These are phyloP conservation scores for Silurus glanis DNA, from an alignment of 2,113 vertebrate genomes.

Conservation along the genomic window DNA sequence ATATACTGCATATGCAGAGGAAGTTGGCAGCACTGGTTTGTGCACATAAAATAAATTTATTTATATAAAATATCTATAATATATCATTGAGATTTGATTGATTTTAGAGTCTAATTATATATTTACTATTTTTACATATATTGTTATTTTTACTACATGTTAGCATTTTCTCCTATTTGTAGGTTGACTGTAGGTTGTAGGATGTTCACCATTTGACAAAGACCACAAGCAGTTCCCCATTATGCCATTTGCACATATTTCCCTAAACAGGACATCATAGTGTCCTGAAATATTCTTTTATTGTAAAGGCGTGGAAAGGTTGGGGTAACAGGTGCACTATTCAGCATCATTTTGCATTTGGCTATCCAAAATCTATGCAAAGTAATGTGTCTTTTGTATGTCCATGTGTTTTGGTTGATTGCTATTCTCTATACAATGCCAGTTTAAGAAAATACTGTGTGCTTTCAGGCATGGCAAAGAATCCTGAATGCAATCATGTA, in stretches of 20 bases:
- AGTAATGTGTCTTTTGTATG: slow-evolving; percentile 28
- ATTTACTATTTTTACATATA: not conserved
- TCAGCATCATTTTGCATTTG: slow-evolving; percentile 18
- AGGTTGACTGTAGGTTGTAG: not conserved
- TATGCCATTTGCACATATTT: slow-evolving; percentile 32
- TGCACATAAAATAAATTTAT: not conserved
- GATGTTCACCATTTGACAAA: not conserved
- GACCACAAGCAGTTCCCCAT: slow-evolving; percentile 5
- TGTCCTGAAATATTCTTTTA: slow-evolving; percentile 20
- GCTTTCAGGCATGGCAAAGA: not conserved
- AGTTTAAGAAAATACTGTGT: slow-evolving; percentile 37
- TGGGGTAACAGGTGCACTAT: slow-evolving; percentile 30
- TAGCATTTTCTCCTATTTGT: not conserved
- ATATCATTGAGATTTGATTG: not conserved
- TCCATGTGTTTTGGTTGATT: slow-evolving; percentile 21
- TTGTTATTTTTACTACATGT: too few species aligned
- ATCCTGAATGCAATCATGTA: not conserved
- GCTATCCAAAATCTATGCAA: slow-evolving; percentile 42
- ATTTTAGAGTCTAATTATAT: not conserved
- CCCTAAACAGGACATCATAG: slow-evolving; percentile 28
- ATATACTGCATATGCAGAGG: not conserved
- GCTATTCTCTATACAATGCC: not conserved
- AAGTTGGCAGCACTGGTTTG: not conserved
- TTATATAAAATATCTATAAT: not conserved
- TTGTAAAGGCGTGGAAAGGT: slow-evolving; percentile 24